phyloP scores from a whole-genome alignment of 2,797 vertebrate species.

The Rhynchonycteris naso region DNA sequence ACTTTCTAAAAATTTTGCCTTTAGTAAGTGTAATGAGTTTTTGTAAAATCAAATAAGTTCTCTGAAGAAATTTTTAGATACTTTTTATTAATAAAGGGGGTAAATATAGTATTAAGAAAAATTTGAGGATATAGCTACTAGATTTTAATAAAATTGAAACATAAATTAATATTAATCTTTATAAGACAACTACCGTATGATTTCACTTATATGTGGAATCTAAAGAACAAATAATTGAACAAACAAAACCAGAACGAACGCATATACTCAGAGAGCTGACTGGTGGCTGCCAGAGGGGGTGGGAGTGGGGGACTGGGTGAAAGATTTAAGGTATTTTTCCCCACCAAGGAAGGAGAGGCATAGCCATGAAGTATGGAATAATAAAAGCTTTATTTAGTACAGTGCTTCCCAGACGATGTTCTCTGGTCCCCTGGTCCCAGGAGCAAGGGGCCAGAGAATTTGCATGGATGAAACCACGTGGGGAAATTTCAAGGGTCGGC shows the following conservation, averaged over 20 bases:
- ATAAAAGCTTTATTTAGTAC: no score
- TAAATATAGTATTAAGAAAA: not conserved
- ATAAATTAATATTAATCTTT: slow-evolving; percentile 3
- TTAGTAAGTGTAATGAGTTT: not conserved
- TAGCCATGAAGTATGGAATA: no score
- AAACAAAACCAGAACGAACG: not conserved
- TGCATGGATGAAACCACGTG: no score
- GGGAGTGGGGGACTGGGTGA: not conserved
- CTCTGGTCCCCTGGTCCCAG: no score
- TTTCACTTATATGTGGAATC: not conserved
- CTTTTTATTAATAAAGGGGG: slow-evolving; percentile 14
- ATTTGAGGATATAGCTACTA: not conserved
- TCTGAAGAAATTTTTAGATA: slow-evolving; percentile 18
- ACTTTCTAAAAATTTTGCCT: slow-evolving; percentile 47
- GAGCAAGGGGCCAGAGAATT: no score
- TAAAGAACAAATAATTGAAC: not conserved
- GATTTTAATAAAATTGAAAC: slow-evolving; percentile 51
- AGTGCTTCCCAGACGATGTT: no score
- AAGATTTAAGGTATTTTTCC: no score
- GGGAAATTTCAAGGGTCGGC: no score
- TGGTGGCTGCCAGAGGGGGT: not conserved
- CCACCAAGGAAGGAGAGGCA: no score
- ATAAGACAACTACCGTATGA: not conserved
- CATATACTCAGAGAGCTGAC: not conserved
- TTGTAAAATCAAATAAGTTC: not conserved